phyloP scores from a whole-genome alignment of 2,113 vertebrate genomes.

The Arvicanthis niloticus region DNA sequence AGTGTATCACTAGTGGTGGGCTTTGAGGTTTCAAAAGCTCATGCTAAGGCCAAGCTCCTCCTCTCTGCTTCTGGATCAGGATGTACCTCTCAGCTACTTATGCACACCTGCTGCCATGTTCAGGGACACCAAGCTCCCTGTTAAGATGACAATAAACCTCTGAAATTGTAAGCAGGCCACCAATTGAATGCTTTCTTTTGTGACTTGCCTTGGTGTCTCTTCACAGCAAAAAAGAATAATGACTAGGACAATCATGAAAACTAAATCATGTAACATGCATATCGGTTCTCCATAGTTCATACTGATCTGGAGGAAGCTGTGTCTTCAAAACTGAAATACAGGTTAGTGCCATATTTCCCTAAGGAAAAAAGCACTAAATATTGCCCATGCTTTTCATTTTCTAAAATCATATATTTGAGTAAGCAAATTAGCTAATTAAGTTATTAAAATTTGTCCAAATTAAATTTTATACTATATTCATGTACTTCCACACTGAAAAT shows the following conservation, averaged over 20 bases:
- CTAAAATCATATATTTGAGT: neutral
- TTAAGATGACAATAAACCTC: neutral
- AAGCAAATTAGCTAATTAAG: neutral
- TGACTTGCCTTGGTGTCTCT: neutral
- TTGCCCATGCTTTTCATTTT: neutral
- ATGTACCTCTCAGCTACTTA: neutral
- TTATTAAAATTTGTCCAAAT: neutral
- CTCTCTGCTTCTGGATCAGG: neutral
- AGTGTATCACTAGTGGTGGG: neutral
- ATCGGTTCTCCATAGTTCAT: neutral
- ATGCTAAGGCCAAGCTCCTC: neutral
- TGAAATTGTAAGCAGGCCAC: neutral
- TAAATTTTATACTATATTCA: neutral
- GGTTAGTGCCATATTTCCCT: neutral
- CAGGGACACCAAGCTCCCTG: neutral
- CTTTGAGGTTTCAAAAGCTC: neutral
- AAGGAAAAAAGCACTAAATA: neutral
- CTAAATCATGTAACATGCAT: neutral
- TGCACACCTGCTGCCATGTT: neutral
- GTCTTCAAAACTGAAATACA: conserved; percentile 29
- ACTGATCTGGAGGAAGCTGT: conserved; percentile 2
- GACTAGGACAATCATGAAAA: conserved; percentile 17
- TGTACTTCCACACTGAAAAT: neutral
- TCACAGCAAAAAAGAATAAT: neutral
- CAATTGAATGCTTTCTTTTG: neutral